Base-by-base conservation (phyloP, 2,797 vertebrate species). In the Ceryle rudis region DNA sequence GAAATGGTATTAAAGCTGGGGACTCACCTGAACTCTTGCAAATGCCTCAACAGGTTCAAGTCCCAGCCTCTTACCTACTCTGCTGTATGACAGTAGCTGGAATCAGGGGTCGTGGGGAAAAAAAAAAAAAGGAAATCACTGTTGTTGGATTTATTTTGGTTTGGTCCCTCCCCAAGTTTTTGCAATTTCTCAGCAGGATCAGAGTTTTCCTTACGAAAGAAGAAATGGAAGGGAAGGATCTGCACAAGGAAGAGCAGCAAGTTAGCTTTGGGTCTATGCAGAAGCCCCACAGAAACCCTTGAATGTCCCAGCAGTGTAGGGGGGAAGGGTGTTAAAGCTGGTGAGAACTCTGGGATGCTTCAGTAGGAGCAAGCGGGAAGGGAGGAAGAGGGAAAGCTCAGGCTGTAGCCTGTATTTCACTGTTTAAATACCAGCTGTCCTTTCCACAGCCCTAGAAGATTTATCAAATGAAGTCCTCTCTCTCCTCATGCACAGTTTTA, bases 151-250 rank as follows among this genome's bases (percentile, higher is more conserved):
- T 90, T 60, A 4, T 39, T 55, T 64, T 58, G 12, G 5, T 57
- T 42, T 47, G 6, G 1, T 71, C 1, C 4, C 4, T 2, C 2
- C 3, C 4, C 0, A 2, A 3, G 8, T 8, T 29, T 81, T 61
- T 73, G 13, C 23, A 3, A 8, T 57, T 73, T 73, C n/a, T 81
- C 15, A 8, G 57, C 65, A 31, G n/a, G 7, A 8, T 23, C 55
- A 35, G 31, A 33, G 6, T 51, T 67, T 64, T 79, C 20, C 28
- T 84, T 5, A 11, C n/a, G 21, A 57, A 64, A 66, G 23, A 11
- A 55, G 60, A 17, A 67, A 46, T 6, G 23, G 8, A 9, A 70
- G 55, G 47, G 51, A 41, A 55, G 6, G 16, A 35, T 41, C 31
- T 23, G 5, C 4, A 3, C 2, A 6, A 12, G 58, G 22, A 39